These are phyloP conservation scores for Neotoxoptera formosana DNA, from an alignment of 1,140 invertebrate genomes.

Conservation along the genomic window DNA sequence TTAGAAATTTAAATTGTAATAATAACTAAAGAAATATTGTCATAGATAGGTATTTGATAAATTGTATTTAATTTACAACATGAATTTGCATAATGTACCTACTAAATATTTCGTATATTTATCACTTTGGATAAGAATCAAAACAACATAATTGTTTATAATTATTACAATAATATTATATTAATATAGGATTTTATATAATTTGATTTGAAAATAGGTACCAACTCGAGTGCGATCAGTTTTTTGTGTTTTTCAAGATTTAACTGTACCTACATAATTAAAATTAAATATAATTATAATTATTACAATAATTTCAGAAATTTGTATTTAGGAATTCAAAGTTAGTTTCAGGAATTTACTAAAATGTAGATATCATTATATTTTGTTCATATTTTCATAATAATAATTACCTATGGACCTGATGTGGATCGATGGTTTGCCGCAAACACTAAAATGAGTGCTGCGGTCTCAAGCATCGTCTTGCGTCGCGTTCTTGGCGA, in stretches of 20 bases:
- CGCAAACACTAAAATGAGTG: too few species aligned
- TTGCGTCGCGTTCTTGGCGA: too few species aligned
- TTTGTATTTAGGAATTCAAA: not conserved
- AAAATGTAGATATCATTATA: not conserved
- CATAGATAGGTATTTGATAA: not conserved
- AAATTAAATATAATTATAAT: too few species aligned
- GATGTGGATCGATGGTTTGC: too few species aligned
- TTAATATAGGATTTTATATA: not conserved
- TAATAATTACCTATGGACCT: too few species aligned
- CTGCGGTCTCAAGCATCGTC: too few species aligned
- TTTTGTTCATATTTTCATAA: not conserved
- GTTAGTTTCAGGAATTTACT: not conserved
- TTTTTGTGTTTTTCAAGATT: not conserved
- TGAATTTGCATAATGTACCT: not conserved
- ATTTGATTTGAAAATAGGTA: not conserved
- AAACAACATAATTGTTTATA: not conserved
- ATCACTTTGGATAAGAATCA: not conserved
- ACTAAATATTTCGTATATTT: not conserved
- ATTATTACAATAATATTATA: not conserved
- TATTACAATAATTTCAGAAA: not conserved
- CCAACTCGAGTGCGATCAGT: not conserved
- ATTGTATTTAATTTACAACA: not conserved
- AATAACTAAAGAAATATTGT: not conserved
- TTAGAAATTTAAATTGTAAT: not conserved
- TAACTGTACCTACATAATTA: not conserved